Evolutionary conservation across 2,113 vertebrate genomes (phyloP).

Genomic region (Clupea harengus): DNA sequence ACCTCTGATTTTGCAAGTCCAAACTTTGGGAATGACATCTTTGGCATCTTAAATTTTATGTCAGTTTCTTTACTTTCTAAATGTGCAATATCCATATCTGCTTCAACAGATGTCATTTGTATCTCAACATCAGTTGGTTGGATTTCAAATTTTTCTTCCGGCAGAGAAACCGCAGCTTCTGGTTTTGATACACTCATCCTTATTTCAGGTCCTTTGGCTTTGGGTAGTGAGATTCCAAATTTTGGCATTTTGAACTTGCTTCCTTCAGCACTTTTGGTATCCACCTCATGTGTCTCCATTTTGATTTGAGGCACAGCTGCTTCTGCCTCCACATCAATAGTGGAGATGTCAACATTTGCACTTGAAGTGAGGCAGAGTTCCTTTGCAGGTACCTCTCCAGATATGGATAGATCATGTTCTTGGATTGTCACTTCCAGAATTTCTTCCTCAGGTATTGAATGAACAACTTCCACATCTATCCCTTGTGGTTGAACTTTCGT

Average conservation of each 20-base stretch:
- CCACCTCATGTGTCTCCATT: conserved; percentile 2
- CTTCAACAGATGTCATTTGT: background rate
- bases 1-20: conserved; percentile 3
- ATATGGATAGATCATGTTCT: background rate
- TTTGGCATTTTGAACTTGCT: conserved; percentile 48
- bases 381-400: background rate
- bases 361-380: background rate
- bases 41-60: conserved; percentile 20
- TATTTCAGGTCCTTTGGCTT: conserved; percentile 32
- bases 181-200: background rate
- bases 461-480: background rate
- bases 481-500: conserved; percentile 1
- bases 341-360: background rate
- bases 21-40: conserved; percentile 18
- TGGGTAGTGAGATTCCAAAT: conserved; percentile 47
- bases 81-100: background rate
- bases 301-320: background rate
- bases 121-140: background rate
- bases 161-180: conserved; percentile 53
- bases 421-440: background rate
- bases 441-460: conserved; percentile 7
- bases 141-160: background rate
- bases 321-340: background rate
- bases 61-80: background rate
- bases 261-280: conserved; percentile 18